phyloP scores from a whole-genome alignment of 2,113 vertebrate genomes.

The Nibea coibor region DNA sequence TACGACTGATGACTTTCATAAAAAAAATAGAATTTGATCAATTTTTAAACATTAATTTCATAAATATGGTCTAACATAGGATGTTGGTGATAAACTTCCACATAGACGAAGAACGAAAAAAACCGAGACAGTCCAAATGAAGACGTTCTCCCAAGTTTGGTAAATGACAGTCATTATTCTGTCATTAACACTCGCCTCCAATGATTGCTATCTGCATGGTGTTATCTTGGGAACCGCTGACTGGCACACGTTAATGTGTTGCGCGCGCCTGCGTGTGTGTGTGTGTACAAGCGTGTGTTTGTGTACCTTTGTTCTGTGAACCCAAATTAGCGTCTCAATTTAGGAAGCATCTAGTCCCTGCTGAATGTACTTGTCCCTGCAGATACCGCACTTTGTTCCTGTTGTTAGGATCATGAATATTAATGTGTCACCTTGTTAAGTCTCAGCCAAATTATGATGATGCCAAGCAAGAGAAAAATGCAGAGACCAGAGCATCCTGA shows the following conservation, averaged over 20 bases:
- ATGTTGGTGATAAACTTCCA: background rate
- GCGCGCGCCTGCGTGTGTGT: background rate
- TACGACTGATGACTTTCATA: background rate
- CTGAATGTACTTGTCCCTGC: constrained; percentile 41
- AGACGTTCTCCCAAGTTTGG: constrained; percentile 37
- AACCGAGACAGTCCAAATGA: constrained; percentile 26
- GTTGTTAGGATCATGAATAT: constrained; percentile 56
- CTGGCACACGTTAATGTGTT: constrained; percentile 48
- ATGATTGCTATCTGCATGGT: constrained; percentile 52
- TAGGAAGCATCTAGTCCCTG: constrained; percentile 30
- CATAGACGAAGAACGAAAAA: constrained; percentile 17
- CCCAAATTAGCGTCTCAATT: constrained; percentile 34
- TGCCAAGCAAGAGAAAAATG: constrained; percentile 16
- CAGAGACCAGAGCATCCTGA: background rate
- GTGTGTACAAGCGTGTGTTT: constrained; percentile 13
- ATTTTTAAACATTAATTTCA: background rate
- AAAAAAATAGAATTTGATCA: background rate
- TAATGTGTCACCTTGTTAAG: constrained; percentile 47
- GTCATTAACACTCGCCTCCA: constrained; percentile 60
- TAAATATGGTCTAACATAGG: background rate
- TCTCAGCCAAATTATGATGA: constrained; percentile 29
- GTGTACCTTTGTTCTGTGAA: constrained; percentile 38
- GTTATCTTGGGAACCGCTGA: constrained; percentile 57
- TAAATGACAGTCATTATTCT: constrained; percentile 71
- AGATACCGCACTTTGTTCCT: constrained; percentile 43